These are phyloP conservation scores for Sarcophaga caerulescens DNA, from an alignment of 2,888 invertebrate genomes.

Conservation along the genomic window DNA sequence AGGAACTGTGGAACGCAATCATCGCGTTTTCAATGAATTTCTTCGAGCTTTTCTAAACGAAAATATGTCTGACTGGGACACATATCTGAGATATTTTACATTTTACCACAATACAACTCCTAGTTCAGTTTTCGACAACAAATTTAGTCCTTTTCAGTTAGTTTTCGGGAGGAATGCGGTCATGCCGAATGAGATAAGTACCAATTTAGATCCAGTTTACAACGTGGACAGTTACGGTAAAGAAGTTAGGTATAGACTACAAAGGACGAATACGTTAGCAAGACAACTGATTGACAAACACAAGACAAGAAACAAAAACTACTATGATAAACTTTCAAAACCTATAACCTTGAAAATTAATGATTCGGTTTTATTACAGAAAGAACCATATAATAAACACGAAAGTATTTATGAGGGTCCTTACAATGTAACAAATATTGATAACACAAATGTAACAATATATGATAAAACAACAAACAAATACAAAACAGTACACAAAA, in stretches of 20 bases:
- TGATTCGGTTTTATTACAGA: no score
- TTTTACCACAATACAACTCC: constrained; percentile 11
- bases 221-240: constrained; percentile 9
- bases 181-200: constrained; percentile 4
- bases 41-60: not conserved
- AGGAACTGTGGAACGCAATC: constrained; percentile 9
- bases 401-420: constrained; percentile 15
- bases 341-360: no score
- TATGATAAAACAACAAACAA: not conserved
- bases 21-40: no score
- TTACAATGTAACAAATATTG: not conserved
- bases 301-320: constrained; percentile 8
- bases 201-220: constrained; percentile 8
- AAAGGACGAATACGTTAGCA: not conserved
- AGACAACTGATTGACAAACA: not conserved
- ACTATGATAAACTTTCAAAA: no score
- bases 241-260: constrained; percentile 17
- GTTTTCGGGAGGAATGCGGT: not conserved
- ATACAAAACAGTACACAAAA: constrained; percentile 14
- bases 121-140: not conserved
- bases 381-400: no score
- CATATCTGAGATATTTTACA: constrained; percentile 9
- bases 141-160: constrained; percentile 14
- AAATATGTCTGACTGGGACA: constrained; percentile 13
- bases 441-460: not conserved